Percentiles rank a stretch among this genome's conserved stretches.
Conservation (phyloP, 1,140 invertebrate species). For the Schlechtendalia chinensis region DNA sequence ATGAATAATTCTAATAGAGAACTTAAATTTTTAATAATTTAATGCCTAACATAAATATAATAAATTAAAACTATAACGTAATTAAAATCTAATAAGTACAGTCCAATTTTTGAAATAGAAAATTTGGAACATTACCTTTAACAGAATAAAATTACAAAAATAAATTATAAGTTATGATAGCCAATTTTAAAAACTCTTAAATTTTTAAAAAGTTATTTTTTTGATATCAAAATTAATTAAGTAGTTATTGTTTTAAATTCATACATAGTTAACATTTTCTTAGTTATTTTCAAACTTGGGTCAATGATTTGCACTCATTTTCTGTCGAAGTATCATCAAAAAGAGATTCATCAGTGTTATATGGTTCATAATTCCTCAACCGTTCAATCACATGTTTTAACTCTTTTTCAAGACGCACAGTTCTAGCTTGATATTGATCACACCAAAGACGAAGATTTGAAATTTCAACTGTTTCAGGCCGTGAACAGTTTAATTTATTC, state of each 20-base stretch:
- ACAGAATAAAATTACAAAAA: slow-evolving; percentile 40
- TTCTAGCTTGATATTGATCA: slow-evolving; percentile 35
- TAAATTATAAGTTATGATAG: too few species aligned
- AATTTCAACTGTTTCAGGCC: slow-evolving; percentile 10
- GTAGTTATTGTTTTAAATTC: not conserved
- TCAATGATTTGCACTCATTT: not conserved
- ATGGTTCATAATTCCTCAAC: slow-evolving; percentile 39
- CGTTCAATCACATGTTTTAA: slow-evolving; percentile 27
- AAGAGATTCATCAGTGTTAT: slow-evolving; percentile 15
- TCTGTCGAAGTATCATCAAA: slow-evolving; percentile 6
- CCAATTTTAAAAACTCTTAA: too few species aligned
- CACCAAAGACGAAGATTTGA: slow-evolving; percentile 37
- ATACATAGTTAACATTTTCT: not conserved
- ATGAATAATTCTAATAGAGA: slow-evolving; percentile 26
- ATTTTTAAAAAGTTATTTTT: too few species aligned
- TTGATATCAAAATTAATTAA: not conserved
- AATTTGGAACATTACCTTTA: slow-evolving; percentile 23
- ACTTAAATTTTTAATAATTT: slow-evolving; percentile 23
- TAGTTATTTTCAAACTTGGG: not conserved
- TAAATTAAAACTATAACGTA: slow-evolving; percentile 35
- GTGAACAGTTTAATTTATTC: slow-evolving; percentile 12
- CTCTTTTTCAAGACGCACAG: slow-evolving; percentile 21
- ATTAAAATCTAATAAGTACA: slow-evolving; percentile 13
- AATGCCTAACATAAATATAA: slow-evolving; percentile 4
- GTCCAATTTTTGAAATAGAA: slow-evolving; percentile 36